phyloP scores from a whole-genome alignment of 2,797 vertebrate genomes.

The Sebastes miniatus region DNA sequence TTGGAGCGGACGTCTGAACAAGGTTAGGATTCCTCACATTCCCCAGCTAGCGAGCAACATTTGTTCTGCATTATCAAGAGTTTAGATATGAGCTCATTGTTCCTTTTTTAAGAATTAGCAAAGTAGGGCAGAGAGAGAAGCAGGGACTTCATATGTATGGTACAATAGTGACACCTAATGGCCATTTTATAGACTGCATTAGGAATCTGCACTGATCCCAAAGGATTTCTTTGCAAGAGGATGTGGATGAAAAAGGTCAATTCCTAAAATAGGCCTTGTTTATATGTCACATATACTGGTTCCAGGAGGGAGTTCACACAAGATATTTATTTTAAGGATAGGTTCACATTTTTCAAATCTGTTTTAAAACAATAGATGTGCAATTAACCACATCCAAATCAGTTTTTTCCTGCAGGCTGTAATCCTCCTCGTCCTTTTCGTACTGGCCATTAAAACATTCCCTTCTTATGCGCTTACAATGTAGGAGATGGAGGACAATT shows the following conservation, averaged over 20 bases:
- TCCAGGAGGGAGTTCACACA: neutral
- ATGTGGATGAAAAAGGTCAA: neutral
- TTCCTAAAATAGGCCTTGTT: neutral
- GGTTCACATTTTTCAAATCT: neutral
- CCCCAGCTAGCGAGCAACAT: constrained; percentile 54
- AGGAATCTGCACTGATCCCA: too few species aligned
- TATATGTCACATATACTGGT: neutral
- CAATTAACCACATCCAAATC: neutral
- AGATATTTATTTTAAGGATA: neutral
- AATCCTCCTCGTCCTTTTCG: too few species aligned
- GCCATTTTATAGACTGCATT: neutral
- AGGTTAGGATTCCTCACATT: constrained; percentile 69
- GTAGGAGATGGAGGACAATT: too few species aligned
- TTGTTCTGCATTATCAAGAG: constrained; percentile 75
- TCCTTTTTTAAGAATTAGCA: constrained; percentile 60
- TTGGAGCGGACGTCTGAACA: constrained; percentile 9
- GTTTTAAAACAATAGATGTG: neutral
- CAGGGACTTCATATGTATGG: neutral
- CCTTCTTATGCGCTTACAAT: too few species aligned
- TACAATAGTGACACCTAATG: constrained; percentile 28
- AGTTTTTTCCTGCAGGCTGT: neutral
- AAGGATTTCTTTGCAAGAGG: too few species aligned
- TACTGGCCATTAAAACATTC: too few species aligned
- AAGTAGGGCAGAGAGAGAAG: neutral
- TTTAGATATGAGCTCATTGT: constrained; percentile 74